Evolutionary conservation across 2,113 vertebrate genomes (phyloP).

Genomic region (Elephantulus edwardii): DNA sequence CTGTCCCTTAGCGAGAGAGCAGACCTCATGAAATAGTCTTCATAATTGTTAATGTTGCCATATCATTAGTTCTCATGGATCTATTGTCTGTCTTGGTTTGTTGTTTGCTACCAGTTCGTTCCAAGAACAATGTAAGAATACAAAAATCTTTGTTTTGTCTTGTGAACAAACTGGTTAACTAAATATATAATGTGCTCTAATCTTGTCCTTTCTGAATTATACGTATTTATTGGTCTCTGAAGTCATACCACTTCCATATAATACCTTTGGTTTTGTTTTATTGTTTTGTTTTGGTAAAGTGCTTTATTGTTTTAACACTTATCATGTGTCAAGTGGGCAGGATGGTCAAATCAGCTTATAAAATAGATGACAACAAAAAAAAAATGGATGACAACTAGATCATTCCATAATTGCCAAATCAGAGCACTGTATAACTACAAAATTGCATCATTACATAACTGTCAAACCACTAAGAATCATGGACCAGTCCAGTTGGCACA

Average conservation of each 20-base stretch:
- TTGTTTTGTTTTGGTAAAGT: too few relatives aligned
- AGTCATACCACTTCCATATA: neutral
- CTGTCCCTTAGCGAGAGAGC: slow-evolving; percentile 47
- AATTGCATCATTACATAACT: neutral
- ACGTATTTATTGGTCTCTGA: slow-evolving; percentile 13
- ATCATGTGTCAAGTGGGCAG: neutral
- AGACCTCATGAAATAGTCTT: slow-evolving; percentile 2
- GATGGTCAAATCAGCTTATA: neutral
- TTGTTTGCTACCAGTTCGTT: slow-evolving; percentile 13
- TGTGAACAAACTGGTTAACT: neutral
- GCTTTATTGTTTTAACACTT: neutral
- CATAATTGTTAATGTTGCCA: slow-evolving; percentile 15
- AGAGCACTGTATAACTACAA: too few relatives aligned
- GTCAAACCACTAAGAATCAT: neutral
- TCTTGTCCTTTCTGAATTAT: slow-evolving; percentile 51
- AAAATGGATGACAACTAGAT: neutral
- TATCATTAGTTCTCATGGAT: neutral
- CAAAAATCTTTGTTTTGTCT: slow-evolving; percentile 26
- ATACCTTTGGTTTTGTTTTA: too few relatives aligned
- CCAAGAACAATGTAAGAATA: slow-evolving; percentile 17
- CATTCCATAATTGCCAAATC: neutral
- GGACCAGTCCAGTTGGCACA: neutral
- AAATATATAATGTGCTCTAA: slow-evolving; percentile 3
- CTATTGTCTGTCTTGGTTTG: neutral
- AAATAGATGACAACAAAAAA: neutral